These are phyloP conservation scores for Apantesis nais DNA, from an alignment of 2,888 invertebrate species.

Conservation along the genomic window DNA sequence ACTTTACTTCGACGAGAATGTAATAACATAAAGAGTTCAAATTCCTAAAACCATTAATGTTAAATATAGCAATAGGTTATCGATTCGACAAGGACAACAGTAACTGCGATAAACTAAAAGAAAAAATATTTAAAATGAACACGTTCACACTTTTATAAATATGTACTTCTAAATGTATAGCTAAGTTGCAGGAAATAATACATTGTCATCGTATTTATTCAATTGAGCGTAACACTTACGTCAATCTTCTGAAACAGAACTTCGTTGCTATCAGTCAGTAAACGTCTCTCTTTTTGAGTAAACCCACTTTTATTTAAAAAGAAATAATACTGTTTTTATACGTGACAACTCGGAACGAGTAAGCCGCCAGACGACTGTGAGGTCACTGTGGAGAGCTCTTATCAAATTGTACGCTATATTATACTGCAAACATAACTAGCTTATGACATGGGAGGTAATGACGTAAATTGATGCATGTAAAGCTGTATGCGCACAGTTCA, in stretches of 20 bases:
- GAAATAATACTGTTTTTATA: slow-evolving; percentile 43
- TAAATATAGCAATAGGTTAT: background rate
- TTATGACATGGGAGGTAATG: slow-evolving; percentile 30
- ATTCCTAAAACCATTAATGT: background rate
- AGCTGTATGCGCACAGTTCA: background rate
- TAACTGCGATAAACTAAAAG: background rate
- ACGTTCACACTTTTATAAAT: background rate
- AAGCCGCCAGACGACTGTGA: slow-evolving; percentile 44
- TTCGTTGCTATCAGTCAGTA: background rate
- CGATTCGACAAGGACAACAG: background rate
- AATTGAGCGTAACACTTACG: background rate
- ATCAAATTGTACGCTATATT: slow-evolving; percentile 56
- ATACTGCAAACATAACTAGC: slow-evolving; percentile 37
- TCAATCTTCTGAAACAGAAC: slow-evolving; percentile 8
- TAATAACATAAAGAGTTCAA: background rate
- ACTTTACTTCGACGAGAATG: too few relatives aligned
- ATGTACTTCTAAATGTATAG: background rate
- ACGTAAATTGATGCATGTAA: background rate
- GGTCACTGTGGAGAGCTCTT: slow-evolving; percentile 68
- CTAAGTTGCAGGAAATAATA: background rate
- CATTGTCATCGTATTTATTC: background rate
- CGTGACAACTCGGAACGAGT: slow-evolving; percentile 41
- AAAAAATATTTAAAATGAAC: background rate
- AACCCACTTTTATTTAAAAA: slow-evolving; percentile 22
- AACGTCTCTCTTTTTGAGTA: slow-evolving; percentile 17